phyloP scores from a whole-genome alignment of 2,888 invertebrate species.

The Empis livida region DNA sequence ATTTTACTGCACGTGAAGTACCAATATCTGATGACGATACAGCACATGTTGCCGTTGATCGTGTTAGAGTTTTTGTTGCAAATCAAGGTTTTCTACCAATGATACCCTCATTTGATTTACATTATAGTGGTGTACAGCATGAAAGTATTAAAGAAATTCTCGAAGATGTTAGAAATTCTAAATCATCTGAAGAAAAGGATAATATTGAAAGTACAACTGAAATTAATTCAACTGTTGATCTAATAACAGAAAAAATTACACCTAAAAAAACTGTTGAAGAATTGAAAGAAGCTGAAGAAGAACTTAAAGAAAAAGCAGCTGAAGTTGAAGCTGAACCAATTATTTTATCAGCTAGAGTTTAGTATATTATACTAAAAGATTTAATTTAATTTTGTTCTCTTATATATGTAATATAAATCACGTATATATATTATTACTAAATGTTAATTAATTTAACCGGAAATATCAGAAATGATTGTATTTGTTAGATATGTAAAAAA shows the following conservation, averaged over 20 bases:
- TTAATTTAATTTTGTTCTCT: constrained; percentile 17
- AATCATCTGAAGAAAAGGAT: neutral
- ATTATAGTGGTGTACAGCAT: neutral
- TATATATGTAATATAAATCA: no score
- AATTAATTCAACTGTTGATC: neutral
- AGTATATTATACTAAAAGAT: no score
- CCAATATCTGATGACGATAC: constrained; percentile 15
- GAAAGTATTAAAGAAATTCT: neutral
- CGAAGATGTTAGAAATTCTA: neutral
- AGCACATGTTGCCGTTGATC: constrained; percentile 28
- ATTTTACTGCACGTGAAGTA: neutral
- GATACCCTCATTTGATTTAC: constrained; percentile 8
- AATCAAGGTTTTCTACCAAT: constrained; percentile 6
- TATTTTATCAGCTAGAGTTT: constrained; percentile 31
- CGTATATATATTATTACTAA: no score
- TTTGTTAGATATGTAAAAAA: no score
- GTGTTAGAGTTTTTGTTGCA: constrained; percentile 16
- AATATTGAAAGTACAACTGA: neutral
- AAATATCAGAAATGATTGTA: no score
- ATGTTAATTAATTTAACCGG: no score
- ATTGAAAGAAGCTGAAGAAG: constrained; percentile 24
- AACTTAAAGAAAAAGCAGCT: constrained; percentile 30
- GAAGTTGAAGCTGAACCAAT: constrained; percentile 35
- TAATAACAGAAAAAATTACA: constrained; percentile 10
- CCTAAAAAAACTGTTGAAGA: constrained; percentile 19